Evolutionary conservation across 2,888 invertebrate species (phyloP).

Genomic region (Lissocephala sabroskyi): DNA sequence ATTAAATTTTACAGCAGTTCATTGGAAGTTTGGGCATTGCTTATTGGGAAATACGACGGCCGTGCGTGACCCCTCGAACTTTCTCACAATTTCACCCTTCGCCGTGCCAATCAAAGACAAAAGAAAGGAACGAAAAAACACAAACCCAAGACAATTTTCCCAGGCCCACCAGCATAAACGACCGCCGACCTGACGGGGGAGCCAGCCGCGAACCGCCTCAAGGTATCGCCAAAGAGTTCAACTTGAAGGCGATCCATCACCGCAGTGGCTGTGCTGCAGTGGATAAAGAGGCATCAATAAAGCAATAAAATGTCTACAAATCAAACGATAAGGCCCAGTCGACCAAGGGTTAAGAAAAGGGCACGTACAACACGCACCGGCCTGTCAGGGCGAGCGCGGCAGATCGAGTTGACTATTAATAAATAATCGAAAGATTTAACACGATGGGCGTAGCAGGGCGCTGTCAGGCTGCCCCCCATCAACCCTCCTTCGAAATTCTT

Average conservation of each 20-base stretch:
- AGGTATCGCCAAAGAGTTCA: constrained; percentile 21
- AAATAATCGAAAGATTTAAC: constrained; percentile 67
- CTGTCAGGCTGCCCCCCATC: constrained; percentile 9
- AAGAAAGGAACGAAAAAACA: neutral
- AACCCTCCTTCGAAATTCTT: no score
- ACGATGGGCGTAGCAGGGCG: constrained; percentile 58
- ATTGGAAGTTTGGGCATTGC: constrained; percentile 10
- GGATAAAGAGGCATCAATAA: constrained; percentile 61
- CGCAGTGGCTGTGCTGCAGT: constrained; percentile 46
- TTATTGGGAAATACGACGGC: constrained; percentile 1
- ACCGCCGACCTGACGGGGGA: constrained; percentile 37
- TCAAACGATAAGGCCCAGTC: constrained; percentile 48
- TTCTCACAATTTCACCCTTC: constrained; percentile 51
- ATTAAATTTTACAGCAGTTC: constrained; percentile 46
- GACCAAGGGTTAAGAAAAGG: constrained; percentile 55
- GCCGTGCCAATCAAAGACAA: constrained; percentile 56
- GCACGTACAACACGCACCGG: constrained; percentile 61
- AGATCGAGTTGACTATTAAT: constrained; percentile 58
- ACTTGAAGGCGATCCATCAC: constrained; percentile 59
- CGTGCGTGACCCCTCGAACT: constrained; percentile 9
- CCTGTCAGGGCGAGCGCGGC: no score
- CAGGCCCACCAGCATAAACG: constrained; percentile 61
- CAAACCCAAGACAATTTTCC: constrained; percentile 24
- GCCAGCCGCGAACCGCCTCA: constrained; percentile 28
- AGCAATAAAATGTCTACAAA: constrained; percentile 66